A percentile compares a stretch with the other conserved stretches of the same genome.
These are phyloP conservation scores for Amiota mariae DNA, from an alignment of 2,888 invertebrate genomes.

Conservation along the genomic window DNA sequence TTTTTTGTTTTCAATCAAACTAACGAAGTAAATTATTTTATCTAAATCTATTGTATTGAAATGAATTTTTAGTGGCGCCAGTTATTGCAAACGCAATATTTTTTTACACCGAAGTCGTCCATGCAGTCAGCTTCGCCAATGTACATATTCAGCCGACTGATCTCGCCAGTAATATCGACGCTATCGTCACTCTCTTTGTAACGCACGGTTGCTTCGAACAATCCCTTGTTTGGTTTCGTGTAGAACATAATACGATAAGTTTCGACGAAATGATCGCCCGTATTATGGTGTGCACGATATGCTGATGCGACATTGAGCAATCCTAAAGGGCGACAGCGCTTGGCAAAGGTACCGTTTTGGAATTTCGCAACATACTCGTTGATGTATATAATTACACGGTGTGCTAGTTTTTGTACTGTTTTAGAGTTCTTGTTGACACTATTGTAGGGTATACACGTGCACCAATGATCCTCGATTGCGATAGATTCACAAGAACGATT, in stretches of 20 bases:
- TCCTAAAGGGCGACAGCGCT: constrained; percentile 75
- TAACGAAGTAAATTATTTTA: too few relatives aligned
- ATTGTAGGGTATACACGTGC: constrained; percentile 80
- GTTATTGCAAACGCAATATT: constrained; percentile 76
- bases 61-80: background rate
- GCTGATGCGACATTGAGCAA: constrained; percentile 76
- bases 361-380: constrained; percentile 65
- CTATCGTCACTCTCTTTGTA: constrained; percentile 66
- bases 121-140: constrained; percentile 75
- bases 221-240: constrained; percentile 80
- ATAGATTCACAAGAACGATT: constrained; percentile 82
- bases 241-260: constrained; percentile 81
- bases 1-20: too few relatives aligned
- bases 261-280: constrained; percentile 45
- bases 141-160: constrained; percentile 78
- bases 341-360: constrained; percentile 64
- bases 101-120: constrained; percentile 75
- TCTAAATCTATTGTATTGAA: too few relatives aligned
- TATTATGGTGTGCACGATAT: constrained; percentile 69
- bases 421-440: constrained; percentile 72
- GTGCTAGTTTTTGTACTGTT: constrained; percentile 76
- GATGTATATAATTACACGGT: constrained; percentile 66
- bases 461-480: constrained; percentile 83
- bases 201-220: constrained; percentile 82
- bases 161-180: constrained; percentile 76